Percentiles rank a stretch among this genome's conserved stretches.
These are phyloP conservation scores for Brachyptera putata DNA, from an alignment of 2,888 invertebrate genomes.

Conservation along the genomic window DNA sequence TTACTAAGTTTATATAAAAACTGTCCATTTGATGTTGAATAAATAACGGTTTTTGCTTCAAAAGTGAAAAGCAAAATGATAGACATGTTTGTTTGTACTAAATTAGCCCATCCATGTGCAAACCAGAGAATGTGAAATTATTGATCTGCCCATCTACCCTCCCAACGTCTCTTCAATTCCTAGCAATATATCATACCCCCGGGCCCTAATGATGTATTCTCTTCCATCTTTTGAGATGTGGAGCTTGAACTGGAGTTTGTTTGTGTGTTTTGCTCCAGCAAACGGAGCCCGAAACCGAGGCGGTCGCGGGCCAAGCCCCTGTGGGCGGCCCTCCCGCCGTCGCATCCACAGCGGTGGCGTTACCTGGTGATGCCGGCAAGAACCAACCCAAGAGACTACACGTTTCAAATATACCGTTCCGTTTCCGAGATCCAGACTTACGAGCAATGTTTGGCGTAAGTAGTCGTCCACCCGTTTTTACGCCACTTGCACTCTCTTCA, in stretches of 20 bases:
- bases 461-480: conserved; percentile 42
- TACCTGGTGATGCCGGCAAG: conserved; percentile 52
- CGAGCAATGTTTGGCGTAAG: conserved; percentile 98
- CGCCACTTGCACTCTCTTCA: too few species aligned
- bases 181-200: not conserved
- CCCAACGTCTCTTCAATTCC: not conserved
- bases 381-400: conserved; percentile 92
- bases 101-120: too few species aligned
- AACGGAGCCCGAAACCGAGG: conserved; percentile 54
- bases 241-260: conserved; percentile 18
- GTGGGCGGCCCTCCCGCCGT: conserved; percentile 44
- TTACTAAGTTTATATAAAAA: too few species aligned
- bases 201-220: not conserved
- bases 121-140: too few species aligned
- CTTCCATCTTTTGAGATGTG: conserved; percentile 47
- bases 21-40: too few species aligned
- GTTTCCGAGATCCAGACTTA: conserved; percentile 98
- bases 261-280: conserved; percentile 51
- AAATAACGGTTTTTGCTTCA: too few species aligned
- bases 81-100: too few species aligned
- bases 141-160: too few species aligned
- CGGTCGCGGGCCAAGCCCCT: conserved; percentile 42
- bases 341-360: conserved; percentile 48
- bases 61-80: too few species aligned
- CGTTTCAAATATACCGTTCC: conserved; percentile 99